Base-by-base conservation (phyloP, 1,140 invertebrate genomes). In the Zaprionus inermis region DNA sequence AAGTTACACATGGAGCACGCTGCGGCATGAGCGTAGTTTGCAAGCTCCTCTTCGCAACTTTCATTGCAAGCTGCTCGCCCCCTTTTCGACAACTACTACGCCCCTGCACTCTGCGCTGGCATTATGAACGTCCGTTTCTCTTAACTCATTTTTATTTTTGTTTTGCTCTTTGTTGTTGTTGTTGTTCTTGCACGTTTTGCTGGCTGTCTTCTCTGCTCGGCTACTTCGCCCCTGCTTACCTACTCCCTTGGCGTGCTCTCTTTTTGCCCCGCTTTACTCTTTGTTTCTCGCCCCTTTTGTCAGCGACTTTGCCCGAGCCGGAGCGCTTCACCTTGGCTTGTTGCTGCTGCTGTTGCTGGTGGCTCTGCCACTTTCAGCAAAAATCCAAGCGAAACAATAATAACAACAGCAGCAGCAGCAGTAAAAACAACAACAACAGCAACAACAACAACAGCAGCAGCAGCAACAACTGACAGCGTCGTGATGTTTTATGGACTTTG, bases 401-500 rank as follows among this genome's bases (percentile, higher is more conserved):
- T 46, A 81, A 81, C 65, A 78, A 58, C 51, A 68, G 38, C 65
- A 57, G 57, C 55, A 32, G 32, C 74, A 67, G 16, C 56, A 80
- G 41, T 72, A 74, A 56, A 44, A 72, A 58, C 60, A 64, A 64
- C 77, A 80, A 49, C 77, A 74, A 56, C 51, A 72, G 54, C 60
- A 64, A 64, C 77, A 80, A 65, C 68, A 32, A 32, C 74, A 67
- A 16, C 56, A 80, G 46, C 76, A 74, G 55, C 49, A 72, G 54
- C 60, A 64, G 59, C 77, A 80, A 66, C 68, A 44, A 44, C 38
- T 69, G 72, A 72, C 66, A 59, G 74, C 82, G 76, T 76, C 79
- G 72, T 81, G 78, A 85, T 86, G 82, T 84, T 86, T 86, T 86
- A 85, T 85, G 82, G 82, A 85, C 82, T 85, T 85, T 86, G 76